Conservation (phyloP, 2,888 invertebrate species). For the Troides helena region DNA sequence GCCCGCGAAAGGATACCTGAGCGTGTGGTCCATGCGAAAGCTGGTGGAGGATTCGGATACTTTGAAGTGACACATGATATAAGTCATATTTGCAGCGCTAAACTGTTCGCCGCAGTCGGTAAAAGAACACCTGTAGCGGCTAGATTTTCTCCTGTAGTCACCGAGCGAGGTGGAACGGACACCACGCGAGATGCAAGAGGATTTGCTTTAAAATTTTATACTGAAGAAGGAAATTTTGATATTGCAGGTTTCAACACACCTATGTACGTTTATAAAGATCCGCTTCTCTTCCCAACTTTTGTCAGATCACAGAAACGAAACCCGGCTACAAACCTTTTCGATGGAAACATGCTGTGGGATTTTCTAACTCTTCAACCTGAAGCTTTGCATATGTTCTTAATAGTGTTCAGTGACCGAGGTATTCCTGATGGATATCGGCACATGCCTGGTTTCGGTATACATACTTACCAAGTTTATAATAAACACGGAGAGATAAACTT, state of each 20-base stretch:
- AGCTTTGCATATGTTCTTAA: conserved; percentile 88
- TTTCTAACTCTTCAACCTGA: conserved; percentile 92
- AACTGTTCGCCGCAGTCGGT: conserved; percentile 85
- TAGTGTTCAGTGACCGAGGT: conserved; percentile 92
- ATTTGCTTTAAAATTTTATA: conserved; percentile 94
- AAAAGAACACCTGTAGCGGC: conserved; percentile 88
- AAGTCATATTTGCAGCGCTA: conserved; percentile 86
- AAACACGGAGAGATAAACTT: conserved; percentile 83
- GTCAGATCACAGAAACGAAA: conserved; percentile 96
- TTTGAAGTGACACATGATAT: conserved; percentile 92
- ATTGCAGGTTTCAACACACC: conserved; percentile 94
- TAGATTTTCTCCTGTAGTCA: conserved; percentile 89
- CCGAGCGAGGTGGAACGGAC: conserved; percentile 92
- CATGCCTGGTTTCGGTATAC: conserved; percentile 96
- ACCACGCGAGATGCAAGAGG: conserved; percentile 92
- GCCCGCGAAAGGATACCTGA: conserved; percentile 95
- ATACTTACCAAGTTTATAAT: conserved; percentile 93
- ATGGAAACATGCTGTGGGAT: conserved; percentile 95
- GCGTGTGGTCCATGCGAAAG: conserved; percentile 95
- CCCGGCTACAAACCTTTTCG: conserved; percentile 91
- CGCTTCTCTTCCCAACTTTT: conserved; percentile 91
- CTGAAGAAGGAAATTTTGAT: conserved; percentile 94
- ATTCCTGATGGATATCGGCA: conserved; percentile 93
- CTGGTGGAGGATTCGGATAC: conserved; percentile 91
- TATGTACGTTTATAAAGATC: conserved; percentile 93